phyloP scores from a whole-genome alignment of 1,140 invertebrate genomes.

The Choristoneura fumiferana region DNA sequence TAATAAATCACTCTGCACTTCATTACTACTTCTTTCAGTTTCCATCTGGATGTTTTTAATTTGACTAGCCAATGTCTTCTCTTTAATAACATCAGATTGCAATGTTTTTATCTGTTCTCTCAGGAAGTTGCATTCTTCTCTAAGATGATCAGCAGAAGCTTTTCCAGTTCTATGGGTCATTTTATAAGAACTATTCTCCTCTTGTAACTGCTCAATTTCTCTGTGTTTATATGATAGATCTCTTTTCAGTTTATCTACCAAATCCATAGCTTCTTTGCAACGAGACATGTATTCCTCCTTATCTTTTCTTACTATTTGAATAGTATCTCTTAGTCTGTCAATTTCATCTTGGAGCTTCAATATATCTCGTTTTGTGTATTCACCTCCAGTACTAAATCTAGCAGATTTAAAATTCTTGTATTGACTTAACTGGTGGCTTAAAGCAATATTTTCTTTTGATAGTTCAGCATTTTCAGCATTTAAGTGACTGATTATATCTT shows the following conservation, averaged over 20 bases:
- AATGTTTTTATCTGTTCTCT: slow-evolving; percentile 70
- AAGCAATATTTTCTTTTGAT: slow-evolving; percentile 64
- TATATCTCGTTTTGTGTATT: slow-evolving; percentile 40
- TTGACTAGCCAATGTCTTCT: slow-evolving; percentile 73
- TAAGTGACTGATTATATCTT: slow-evolving; percentile 65
- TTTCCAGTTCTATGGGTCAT: slow-evolving; percentile 62
- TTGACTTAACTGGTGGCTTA: slow-evolving; percentile 60
- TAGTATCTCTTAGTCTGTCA: slow-evolving; percentile 49
- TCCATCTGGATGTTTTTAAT: slow-evolving; percentile 81
- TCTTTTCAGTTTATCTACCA: slow-evolving; percentile 62
- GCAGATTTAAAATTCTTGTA: slow-evolving; percentile 44
- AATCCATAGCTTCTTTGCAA: slow-evolving; percentile 56
- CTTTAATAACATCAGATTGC: slow-evolving; percentile 66
- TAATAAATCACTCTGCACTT: slow-evolving; percentile 79
- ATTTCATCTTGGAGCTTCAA: slow-evolving; percentile 52
- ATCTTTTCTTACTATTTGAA: slow-evolving; percentile 57
- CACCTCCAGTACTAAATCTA: slow-evolving; percentile 38
- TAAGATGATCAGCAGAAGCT: slow-evolving; percentile 59
- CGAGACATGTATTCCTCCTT: slow-evolving; percentile 58
- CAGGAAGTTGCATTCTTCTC: slow-evolving; percentile 69
- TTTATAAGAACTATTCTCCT: slow-evolving; percentile 71
- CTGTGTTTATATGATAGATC: slow-evolving; percentile 62
- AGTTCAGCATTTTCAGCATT: slow-evolving; percentile 68
- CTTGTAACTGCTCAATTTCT: slow-evolving; percentile 63
- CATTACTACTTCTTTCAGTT: slow-evolving; percentile 80